phyloP scores from a whole-genome alignment of 2,888 invertebrate genomes.

The Ctenicera cuprea region DNA sequence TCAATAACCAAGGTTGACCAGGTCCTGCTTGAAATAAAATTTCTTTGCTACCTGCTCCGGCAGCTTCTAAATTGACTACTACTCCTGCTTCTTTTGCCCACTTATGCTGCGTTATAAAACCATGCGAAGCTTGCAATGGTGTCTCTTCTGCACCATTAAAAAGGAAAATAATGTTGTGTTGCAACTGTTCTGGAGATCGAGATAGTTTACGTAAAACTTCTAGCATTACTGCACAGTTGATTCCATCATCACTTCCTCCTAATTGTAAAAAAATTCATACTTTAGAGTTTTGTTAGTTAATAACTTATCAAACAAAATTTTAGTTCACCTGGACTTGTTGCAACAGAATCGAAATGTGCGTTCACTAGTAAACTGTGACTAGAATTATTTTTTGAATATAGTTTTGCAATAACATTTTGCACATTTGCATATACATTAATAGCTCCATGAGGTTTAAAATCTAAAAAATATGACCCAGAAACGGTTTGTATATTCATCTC shows the following conservation, averaged over 20 bases:
- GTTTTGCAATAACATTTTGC: conserved; percentile 85
- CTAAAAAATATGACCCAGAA: conserved; percentile 84
- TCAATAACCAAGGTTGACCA: conserved; percentile 80
- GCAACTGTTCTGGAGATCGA: conserved; percentile 70
- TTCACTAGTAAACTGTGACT: conserved; percentile 84
- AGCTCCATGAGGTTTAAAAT: conserved; percentile 77
- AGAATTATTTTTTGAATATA: conserved; percentile 76
- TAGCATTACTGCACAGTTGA: conserved; percentile 83
- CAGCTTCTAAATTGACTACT: conserved; percentile 93
- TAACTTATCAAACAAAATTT: too few relatives aligned
- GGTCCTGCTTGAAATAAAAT: conserved; percentile 93
- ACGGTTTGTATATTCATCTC: conserved; percentile 81
- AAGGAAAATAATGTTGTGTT: conserved; percentile 80
- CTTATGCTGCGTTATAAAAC: conserved; percentile 82
- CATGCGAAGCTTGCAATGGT: conserved; percentile 78
- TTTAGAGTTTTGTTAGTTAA: too few relatives aligned
- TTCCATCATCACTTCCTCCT: conserved; percentile 93
- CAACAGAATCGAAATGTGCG: conserved; percentile 94
- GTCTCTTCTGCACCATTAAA: conserved; percentile 87
- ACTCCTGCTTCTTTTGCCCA: conserved; percentile 84
- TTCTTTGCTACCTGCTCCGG: conserved; percentile 94
- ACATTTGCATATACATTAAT: conserved; percentile 89
- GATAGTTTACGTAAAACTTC: conserved; percentile 79
- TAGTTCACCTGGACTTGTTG: conserved; percentile 90
- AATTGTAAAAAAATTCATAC: too few relatives aligned